Evolutionary conservation across 2,888 invertebrate genomes (phyloP).

Genomic region (Monochamus alternatus): DNA sequence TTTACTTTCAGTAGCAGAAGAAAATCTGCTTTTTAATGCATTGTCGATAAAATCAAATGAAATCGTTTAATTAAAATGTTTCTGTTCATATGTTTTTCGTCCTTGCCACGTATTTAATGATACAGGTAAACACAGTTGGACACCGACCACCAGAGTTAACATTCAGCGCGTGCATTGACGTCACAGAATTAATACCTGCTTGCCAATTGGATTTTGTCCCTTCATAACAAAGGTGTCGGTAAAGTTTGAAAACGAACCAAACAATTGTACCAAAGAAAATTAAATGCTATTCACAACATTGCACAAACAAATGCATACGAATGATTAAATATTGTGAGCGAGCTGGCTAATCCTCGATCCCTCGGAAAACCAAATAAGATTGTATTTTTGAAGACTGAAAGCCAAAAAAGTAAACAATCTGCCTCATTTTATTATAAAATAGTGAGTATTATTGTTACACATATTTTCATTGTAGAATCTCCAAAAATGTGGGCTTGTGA

Average conservation of each 20-base stretch:
- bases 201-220: neutral
- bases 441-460: neutral
- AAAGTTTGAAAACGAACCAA: neutral
- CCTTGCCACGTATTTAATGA: no score
- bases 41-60: no score
- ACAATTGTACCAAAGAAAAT: neutral
- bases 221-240: neutral
- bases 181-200: neutral
- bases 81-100: no score
- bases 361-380: neutral
- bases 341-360: neutral
- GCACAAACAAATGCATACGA: neutral
- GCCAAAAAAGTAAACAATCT: neutral
- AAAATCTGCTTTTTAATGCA: no score
- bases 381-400: neutral
- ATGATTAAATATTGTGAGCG: neutral
- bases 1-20: no score
- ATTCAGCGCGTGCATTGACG: neutral
- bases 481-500: constrained; percentile 3
- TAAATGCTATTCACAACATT: neutral
- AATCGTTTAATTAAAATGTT: no score
- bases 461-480: neutral
- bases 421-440: neutral
- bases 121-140: no score
- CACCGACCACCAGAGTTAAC: no score